Evolutionary conservation across 2,797 vertebrate species (phyloP), one percentile per base, ranked within the genome.

Genomic region (Parotocinclus haroldoi): DNA sequence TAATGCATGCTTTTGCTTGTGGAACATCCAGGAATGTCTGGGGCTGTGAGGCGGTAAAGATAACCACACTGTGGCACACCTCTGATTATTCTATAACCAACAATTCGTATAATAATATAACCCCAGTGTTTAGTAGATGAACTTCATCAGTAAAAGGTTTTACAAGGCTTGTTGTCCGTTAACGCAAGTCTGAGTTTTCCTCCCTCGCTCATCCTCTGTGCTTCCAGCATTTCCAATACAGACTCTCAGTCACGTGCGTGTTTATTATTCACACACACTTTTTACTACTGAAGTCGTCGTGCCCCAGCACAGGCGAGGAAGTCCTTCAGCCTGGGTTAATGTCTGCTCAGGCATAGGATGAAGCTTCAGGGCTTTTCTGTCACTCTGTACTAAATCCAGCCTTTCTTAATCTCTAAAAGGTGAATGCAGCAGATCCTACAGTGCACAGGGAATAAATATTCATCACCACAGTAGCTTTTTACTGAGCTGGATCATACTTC

Each of bases 321-420:
- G 84, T 81, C 80, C 81, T 86, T 89, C 82, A 88, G 80, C 68
- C 76, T 73, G 49, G 75, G 79, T 87, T 87, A 86, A 85, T 80
- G 79, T 83, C 76, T 79, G 75, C 74, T 81, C 68, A 71, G 72
- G 74, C 79, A 62, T 75, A 76, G 69, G 71, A 84, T 51, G 11
- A 4, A 71, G 80, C 80, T 14, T 7, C 58, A 78, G 85, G 65
- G 61, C 19, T 65, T 50, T 75, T 79, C 73, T 85, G 63, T 66
- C 66, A 71, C 37, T 67, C 76, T 75, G 64, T 8, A 18, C 66
- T 69, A 7, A 44, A 58, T 66, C 40, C 27, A 60, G 11, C 10
- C 10, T 55, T 60, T 65, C 12, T 58, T 18, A 55, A 27, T 27
- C 27, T 48, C 36, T 51, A 52, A 57, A 50, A 12, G 45, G 10